Conservation (phyloP, 1,140 invertebrate species). For the Heliconius nattereri region DNA sequence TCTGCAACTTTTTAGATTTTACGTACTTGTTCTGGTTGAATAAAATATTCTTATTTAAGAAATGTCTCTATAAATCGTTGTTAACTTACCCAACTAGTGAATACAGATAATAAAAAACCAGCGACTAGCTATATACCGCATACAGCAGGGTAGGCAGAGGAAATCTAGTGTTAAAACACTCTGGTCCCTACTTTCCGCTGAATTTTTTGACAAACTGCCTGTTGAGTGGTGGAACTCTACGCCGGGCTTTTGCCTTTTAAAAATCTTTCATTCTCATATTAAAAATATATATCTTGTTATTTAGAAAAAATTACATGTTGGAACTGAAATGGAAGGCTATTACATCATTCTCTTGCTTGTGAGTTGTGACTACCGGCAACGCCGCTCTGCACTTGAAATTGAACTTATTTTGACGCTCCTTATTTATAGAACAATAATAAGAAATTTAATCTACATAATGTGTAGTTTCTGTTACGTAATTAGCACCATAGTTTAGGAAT, state of each 20-base stretch:
- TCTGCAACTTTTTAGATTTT: not conserved
- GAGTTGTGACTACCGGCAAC: constrained; percentile 25
- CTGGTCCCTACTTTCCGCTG: not conserved
- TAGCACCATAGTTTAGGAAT: not conserved
- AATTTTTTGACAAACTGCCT: not conserved
- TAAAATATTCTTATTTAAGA: not conserved
- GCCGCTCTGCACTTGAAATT: not conserved
- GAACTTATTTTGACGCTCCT: constrained; percentile 31
- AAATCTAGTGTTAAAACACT: not conserved
- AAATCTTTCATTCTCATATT: not conserved
- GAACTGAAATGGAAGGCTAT: constrained; percentile 9
- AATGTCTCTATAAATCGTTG: not conserved
- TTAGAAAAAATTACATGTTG: not conserved
- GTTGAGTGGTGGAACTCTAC: no score
- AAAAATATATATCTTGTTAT: not conserved
- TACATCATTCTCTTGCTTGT: constrained; percentile 14
- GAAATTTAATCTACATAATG: not conserved
- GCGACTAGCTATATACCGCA: no score
- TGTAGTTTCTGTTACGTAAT: not conserved
- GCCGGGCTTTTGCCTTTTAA: no score
- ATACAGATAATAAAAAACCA: no score
- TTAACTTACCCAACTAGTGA: no score
- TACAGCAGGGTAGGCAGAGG: not conserved
- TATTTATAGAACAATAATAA: constrained; percentile 36
- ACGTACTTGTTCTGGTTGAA: not conserved